A percentile compares a stretch with the other conserved stretches of the same genome.
Conservation (phyloP, 2,888 invertebrate species). For the Camptogramma bilineatum region DNA sequence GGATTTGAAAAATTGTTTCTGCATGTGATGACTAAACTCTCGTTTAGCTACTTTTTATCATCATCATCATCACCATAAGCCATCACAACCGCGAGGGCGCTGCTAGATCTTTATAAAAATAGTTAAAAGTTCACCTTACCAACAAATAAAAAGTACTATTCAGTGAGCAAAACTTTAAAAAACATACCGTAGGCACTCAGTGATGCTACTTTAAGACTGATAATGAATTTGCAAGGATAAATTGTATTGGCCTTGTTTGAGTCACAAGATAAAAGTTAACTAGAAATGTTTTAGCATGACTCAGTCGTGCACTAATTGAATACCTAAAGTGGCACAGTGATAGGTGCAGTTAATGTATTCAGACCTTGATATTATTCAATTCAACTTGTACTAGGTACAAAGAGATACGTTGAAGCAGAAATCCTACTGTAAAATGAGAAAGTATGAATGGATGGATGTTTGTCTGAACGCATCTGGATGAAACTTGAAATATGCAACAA, state of each 20-base stretch:
- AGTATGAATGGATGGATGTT: no score
- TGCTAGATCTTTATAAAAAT: no score
- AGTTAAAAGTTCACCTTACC: background rate
- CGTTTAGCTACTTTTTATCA: no score
- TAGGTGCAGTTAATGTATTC: background rate
- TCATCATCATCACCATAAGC: no score
- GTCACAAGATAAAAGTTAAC: slow-evolving; percentile 16
- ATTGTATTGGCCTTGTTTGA: slow-evolving; percentile 24
- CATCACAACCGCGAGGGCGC: no score
- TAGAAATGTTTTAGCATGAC: background rate
- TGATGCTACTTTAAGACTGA: slow-evolving; percentile 3
- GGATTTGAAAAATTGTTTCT: no score
- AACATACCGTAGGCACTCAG: background rate
- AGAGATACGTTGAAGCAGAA: background rate
- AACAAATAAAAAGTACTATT: background rate
- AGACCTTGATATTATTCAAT: background rate
- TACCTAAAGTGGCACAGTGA: background rate
- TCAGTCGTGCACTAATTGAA: background rate
- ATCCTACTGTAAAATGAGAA: background rate
- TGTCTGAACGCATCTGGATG: no score
- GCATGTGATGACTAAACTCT: no score
- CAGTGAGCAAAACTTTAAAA: background rate
- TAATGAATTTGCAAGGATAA: slow-evolving; percentile 6
- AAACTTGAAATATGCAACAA: no score
- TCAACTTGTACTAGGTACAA: background rate